Evolutionary conservation across 2,113 vertebrate genomes (phyloP), one percentile per base, ranked within the genome.

Genomic region (Ceuthmochares aereus): DNA sequence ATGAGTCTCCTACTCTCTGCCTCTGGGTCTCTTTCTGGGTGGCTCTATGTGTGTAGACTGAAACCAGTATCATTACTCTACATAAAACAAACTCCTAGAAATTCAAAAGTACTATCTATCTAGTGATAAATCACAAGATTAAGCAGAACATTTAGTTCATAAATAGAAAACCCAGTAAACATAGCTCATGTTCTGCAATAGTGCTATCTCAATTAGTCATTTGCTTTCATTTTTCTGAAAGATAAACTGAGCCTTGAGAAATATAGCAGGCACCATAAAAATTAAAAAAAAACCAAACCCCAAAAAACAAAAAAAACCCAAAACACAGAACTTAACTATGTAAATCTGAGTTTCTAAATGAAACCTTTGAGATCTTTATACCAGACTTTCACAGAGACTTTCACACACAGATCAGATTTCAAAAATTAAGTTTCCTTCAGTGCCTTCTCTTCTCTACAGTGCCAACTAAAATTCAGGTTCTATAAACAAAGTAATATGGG

Each of bases 351-450:
- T 73, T 93, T 76, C 66, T 82, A 82, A 84, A 77, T 32, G 8
- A 91, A 95, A 49, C 14, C 19, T 66, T 94, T 91, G 37, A 79
- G 62, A 70, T 90, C 64, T 58, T 89, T 73, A 66, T 22, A 91
- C 19, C 34, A 47, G 51, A 80, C 67, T 59, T 87, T 19, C 60
- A 80, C 20, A 83, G 66, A 45, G 19, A 78, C 56, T 86, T 93
- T 96, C 95, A 93, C 91, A 96, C 64, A 95, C 73, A 88, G 90
- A 94, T 93, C 88, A 60, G 5, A 45, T 96, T 94, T 96, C 95
- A 52, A 94, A 85, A 94, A 27, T 34, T 40, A 72, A 32, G 30
- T 88, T 94, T 92, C 55, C 76, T 95, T 94, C 47, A 78, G 32
- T 40, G 34, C 40, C 55, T 94, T 63, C 59, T 90, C n/a, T 79